phyloP scores from a whole-genome alignment of 2,888 invertebrate species.

The Galeruca laticollis region DNA sequence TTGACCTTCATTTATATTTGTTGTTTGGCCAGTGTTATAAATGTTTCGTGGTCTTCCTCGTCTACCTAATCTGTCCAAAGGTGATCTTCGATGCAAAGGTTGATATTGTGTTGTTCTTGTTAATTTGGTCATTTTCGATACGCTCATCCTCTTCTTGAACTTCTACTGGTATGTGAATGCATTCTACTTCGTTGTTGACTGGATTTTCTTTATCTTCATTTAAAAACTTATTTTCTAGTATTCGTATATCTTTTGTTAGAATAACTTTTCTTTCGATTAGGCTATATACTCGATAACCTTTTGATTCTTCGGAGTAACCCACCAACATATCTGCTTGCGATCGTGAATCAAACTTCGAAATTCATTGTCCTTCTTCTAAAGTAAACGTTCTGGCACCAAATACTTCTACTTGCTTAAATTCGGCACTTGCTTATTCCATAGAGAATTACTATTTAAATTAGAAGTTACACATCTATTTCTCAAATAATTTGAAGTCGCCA shows the following conservation, averaged over 20 bases:
- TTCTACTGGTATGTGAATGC: neutral
- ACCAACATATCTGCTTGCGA: neutral
- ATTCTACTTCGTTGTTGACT: too few species aligned
- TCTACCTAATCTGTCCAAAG: too few species aligned
- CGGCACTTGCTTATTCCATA: too few species aligned
- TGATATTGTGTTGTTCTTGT: neutral
- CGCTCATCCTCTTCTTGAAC: neutral
- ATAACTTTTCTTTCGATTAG: neutral
- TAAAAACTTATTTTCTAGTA: too few species aligned
- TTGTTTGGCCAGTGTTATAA: too few species aligned
- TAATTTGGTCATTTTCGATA: neutral
- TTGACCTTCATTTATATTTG: neutral
- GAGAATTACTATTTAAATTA: too few species aligned
- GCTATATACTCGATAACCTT: neutral
- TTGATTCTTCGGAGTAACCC: slow-evolving; percentile 3
- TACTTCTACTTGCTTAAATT: too few species aligned
- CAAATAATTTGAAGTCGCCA: too few species aligned
- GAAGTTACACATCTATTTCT: too few species aligned
- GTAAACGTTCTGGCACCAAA: too few species aligned
- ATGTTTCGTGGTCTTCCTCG: slow-evolving; percentile 1
- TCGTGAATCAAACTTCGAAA: slow-evolving; percentile 1
- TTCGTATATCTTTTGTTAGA: too few species aligned
- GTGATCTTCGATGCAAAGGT: neutral
- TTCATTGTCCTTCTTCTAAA: too few species aligned
- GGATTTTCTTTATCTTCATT: slow-evolving; percentile 1